A percentile compares a stretch with the other conserved stretches of the same genome.
Evolutionary conservation across 1,140 invertebrate species (phyloP).

Genomic region (Stegodyphus dumicola): DNA sequence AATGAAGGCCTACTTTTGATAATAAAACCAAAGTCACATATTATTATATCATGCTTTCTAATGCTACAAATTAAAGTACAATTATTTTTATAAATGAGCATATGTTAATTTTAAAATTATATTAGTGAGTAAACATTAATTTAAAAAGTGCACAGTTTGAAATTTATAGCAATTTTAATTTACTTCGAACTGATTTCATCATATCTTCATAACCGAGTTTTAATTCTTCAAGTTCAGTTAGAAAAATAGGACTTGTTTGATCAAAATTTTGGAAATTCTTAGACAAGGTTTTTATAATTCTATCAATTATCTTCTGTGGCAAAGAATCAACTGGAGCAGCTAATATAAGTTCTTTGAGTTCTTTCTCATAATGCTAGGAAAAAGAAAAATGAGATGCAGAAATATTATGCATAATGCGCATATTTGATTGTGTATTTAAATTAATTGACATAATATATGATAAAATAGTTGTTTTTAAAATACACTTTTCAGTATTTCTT

Average conservation of each 20-base stretch:
- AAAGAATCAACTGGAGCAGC: slow-evolving; percentile 18
- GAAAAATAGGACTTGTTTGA: slow-evolving; percentile 8
- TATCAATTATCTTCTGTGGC: slow-evolving; percentile 15
- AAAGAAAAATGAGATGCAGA: not conserved
- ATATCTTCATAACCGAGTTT: slow-evolving; percentile 21
- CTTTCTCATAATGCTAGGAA: slow-evolving; percentile 19
- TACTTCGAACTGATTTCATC: slow-evolving; percentile 12
- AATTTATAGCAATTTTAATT: not conserved
- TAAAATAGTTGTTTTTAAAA: too few species aligned
- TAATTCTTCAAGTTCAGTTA: slow-evolving; percentile 25
- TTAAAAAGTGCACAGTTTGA: not conserved
- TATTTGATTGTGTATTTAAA: too few species aligned
- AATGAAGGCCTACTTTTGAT: too few species aligned
- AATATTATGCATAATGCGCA: too few species aligned
- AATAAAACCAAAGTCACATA: too few species aligned
- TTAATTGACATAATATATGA: too few species aligned
- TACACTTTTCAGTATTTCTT: too few species aligned
- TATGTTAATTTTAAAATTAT: too few species aligned
- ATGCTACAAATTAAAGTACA: too few species aligned
- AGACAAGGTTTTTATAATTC: not conserved
- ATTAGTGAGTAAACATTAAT: too few species aligned
- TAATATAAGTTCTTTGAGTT: slow-evolving; percentile 8
- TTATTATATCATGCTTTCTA: too few species aligned
- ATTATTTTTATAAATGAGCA: too few species aligned
- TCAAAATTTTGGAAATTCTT: slow-evolving; percentile 16